These are phyloP conservation scores for Bambusicola thoracicus DNA, from an alignment of 2,113 vertebrate species.

Conservation along the genomic window DNA sequence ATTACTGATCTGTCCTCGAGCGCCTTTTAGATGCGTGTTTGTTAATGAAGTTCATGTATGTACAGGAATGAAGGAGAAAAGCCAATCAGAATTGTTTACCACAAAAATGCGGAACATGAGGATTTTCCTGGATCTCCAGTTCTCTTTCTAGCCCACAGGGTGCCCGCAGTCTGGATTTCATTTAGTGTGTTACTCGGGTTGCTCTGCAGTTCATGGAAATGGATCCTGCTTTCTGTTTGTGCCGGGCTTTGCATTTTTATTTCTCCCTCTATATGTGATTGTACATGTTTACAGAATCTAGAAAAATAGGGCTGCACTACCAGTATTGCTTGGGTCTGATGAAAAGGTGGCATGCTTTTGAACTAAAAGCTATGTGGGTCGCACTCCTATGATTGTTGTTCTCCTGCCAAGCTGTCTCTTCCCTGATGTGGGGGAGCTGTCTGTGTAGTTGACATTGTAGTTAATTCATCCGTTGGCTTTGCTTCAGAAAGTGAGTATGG, in stretches of 20 bases:
- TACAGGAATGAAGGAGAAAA: slow-evolving; percentile 33
- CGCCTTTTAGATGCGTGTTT: slow-evolving; percentile 44
- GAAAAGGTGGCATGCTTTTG: background rate
- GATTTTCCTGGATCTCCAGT: slow-evolving; percentile 44
- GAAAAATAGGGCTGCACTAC: background rate
- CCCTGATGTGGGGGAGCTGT: background rate
- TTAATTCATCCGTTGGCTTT: slow-evolving; percentile 14
- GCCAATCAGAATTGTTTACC: slow-evolving; percentile 36
- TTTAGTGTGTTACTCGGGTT: slow-evolving; percentile 39
- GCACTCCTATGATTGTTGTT: background rate
- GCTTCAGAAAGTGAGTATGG: background rate
- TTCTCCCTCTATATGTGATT: slow-evolving; percentile 1
- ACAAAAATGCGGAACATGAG: slow-evolving; percentile 44
- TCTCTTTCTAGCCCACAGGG: slow-evolving; percentile 15
- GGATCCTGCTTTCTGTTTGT: slow-evolving; percentile 41
- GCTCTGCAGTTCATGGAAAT: slow-evolving; percentile 64
- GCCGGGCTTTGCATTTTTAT: slow-evolving; percentile 1
- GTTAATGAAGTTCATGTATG: slow-evolving; percentile 70
- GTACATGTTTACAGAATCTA: background rate
- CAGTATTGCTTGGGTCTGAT: background rate
- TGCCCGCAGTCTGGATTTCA: slow-evolving; percentile 64
- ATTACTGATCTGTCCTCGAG: slow-evolving; percentile 72
- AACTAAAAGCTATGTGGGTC: background rate
- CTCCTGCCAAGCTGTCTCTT: background rate
- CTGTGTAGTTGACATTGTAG: background rate